Conservation (phyloP, 2,888 invertebrate genomes). For the Petrolisthes manimaculis region DNA sequence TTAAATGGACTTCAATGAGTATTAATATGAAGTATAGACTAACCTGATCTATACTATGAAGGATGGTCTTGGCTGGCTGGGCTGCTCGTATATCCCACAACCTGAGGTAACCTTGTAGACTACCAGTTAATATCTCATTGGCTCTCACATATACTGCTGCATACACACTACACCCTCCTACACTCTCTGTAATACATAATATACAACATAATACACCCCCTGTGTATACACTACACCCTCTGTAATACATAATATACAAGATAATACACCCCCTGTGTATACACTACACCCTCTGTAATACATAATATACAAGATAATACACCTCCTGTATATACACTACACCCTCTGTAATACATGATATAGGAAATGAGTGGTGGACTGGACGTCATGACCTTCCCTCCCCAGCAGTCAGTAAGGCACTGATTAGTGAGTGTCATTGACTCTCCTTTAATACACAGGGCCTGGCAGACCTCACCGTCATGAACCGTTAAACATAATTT, state of each 20-base stretch:
- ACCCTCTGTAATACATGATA: background rate
- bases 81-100: slow-evolving; percentile 85
- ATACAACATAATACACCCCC: background rate
- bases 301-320: background rate
- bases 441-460: no score
- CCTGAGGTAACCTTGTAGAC: slow-evolving; percentile 89
- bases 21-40: background rate
- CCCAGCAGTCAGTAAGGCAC: no score
- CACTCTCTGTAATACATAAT: slow-evolving; percentile 46
- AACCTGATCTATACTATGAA: slow-evolving; percentile 76
- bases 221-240: slow-evolving; percentile 33
- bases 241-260: slow-evolving; percentile 5
- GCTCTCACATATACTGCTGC: slow-evolving; percentile 67
- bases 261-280: no score
- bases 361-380: background rate
- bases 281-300: background rate
- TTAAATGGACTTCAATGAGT: background rate
- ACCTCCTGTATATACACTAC: background rate
- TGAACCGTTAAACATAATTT: no score
- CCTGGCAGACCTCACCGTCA: no score
- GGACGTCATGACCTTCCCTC: no score
- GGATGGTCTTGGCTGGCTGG: slow-evolving; percentile 79
- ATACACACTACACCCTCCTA: slow-evolving; percentile 60
- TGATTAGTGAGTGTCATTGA: no score
- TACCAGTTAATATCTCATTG: slow-evolving; percentile 84